Evolutionary conservation across 2,113 vertebrate species (phyloP).

Genomic region (Felis catus): F.catus_Fca126_mat1.0 CM031420.1:9130001-9130500

Average conservation of each 20-base stretch:
- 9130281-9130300: background rate
- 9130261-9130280: background rate
- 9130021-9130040: fast-evolving
- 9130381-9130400: no score
- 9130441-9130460: background rate
- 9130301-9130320: background rate
- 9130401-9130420: background rate
- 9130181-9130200: slow-evolving; percentile 83
- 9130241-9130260: background rate
- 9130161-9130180: slow-evolving; percentile 85
- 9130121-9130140: slow-evolving; percentile 85
- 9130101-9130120: background rate
- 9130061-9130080: background rate
- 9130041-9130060: fast-evolving
- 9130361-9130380: background rate
- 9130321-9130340: background rate
- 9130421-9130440: background rate
- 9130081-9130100: background rate
- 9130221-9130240: background rate
- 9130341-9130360: background rate
- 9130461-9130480: background rate
- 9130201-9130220: background rate
- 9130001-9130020: no score
- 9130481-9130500: fast-evolving
- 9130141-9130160: slow-evolving; percentile 90